A percentile compares a stretch with the other conserved stretches of the same genome.
phyloP scores from a whole-genome alignment of 1,140 invertebrate genomes.

The Camponotus floridanus region DNA sequence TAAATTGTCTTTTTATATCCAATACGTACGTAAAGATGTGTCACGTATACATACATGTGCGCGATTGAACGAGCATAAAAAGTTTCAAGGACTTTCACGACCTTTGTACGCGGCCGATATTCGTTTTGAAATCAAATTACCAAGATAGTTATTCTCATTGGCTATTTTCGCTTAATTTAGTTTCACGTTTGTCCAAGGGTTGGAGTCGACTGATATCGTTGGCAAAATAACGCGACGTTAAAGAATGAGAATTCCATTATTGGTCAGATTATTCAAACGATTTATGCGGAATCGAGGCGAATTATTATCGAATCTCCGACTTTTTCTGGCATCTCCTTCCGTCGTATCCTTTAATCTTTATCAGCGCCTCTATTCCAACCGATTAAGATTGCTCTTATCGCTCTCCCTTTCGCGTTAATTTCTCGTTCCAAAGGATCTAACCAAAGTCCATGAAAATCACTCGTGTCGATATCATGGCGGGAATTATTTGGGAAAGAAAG shows the following conservation, averaged over 20 bases:
- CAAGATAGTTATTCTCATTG: conserved; percentile 15
- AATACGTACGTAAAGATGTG: neutral
- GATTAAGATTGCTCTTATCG: neutral
- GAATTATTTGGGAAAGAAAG: conserved; percentile 33
- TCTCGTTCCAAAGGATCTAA: neutral
- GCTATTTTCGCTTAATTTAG: conserved; percentile 52
- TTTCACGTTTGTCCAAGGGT: conserved; percentile 5
- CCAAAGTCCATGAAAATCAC: conserved; percentile 43
- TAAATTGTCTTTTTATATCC: neutral
- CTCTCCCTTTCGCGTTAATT: neutral
- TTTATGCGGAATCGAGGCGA: neutral
- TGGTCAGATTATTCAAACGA: conserved; percentile 9
- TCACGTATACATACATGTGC: no score
- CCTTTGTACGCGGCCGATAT: conserved; percentile 29
- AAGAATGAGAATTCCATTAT: conserved; percentile 47
- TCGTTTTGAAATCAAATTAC: conserved; percentile 37
- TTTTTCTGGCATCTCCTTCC: neutral
- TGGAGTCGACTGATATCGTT: conserved; percentile 17
- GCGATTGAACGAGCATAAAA: neutral
- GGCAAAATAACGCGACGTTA: conserved; percentile 42
- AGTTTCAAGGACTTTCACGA: conserved; percentile 5
- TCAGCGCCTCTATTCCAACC: neutral
- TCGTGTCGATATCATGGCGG: conserved; percentile 28
- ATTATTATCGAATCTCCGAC: conserved; percentile 7
- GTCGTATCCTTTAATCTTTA: no score